phyloP scores from a whole-genome alignment of 1,140 invertebrate species.

The Drosophila trapezifrons region DNA sequence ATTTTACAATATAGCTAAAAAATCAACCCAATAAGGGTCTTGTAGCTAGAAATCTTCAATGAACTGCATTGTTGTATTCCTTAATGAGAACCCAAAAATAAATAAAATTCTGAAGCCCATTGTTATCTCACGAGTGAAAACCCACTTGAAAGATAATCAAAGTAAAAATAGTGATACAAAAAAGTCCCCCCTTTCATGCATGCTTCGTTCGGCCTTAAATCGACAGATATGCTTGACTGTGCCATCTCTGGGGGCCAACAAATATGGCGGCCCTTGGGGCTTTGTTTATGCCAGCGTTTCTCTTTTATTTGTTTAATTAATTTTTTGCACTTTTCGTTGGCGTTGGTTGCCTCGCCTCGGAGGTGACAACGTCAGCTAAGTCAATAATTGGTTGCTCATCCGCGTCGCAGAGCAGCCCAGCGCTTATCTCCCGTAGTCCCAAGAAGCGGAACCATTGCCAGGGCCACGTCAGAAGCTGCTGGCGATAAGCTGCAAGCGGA shows the following conservation, averaged over 20 bases:
- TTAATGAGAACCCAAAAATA: not conserved
- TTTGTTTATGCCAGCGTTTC: constrained; percentile 64
- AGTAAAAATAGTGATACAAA: constrained; percentile 22
- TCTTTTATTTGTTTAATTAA: constrained; percentile 35
- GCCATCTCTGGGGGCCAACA: constrained; percentile 42
- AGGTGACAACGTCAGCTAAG: constrained; percentile 51
- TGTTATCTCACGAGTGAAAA: constrained; percentile 18
- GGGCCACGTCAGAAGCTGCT: constrained; percentile 50
- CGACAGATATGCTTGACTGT: constrained; percentile 18
- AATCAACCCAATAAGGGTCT: not conserved
- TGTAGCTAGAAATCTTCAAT: constrained; percentile 3
- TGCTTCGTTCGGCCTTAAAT: constrained; percentile 6
- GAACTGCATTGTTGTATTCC: constrained; percentile 7
- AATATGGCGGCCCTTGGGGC: constrained; percentile 45
- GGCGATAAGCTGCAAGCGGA: constrained; percentile 31
- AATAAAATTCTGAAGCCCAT: constrained; percentile 11
- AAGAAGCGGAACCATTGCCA: constrained; percentile 39
- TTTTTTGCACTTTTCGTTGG: constrained; percentile 28
- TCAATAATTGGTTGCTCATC: constrained; percentile 49
- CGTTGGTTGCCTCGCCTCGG: constrained; percentile 4
- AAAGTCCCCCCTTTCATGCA: constrained; percentile 13
- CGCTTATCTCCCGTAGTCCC: constrained; percentile 32
- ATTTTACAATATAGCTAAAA: not conserved
- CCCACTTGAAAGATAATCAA: constrained; percentile 37
- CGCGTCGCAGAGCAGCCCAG: not conserved